Evolutionary conservation across 2,113 vertebrate species (phyloP), one percentile per base, ranked within the genome.

Genomic region (Passer montanus): DNA sequence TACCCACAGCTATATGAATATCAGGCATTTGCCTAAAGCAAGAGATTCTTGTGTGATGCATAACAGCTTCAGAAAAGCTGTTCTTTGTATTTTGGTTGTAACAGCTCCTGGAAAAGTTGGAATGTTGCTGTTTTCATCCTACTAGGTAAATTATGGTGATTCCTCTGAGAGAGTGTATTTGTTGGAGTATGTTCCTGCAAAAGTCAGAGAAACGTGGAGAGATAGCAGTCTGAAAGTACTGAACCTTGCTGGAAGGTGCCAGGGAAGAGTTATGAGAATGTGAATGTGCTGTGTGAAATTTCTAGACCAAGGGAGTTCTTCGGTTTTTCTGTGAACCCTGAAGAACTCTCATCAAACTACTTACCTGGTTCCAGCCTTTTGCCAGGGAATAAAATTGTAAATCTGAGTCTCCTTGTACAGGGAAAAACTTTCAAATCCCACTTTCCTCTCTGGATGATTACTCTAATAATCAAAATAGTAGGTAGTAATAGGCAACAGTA

Each of bases 281-380:
- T 43, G 55, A 84, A 66, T 0, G 2, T 1, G 0, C 37, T 53
- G 11, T 31, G 10, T 1, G 3, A 56, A 69, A 66, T 58, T 81
- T 91, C 43, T 74, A 11, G 28, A 77, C n/a, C 3, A n/a, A 77
- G 19, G 6, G 8, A 44, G 35, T 27, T 37, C 58, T 60, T 60
- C 15, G 12, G 6, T 22, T 70, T 15, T 69, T 84, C n/a, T 53
- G 28, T 58, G 50, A 73, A 66, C 13, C 5, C 17, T 43, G 31
- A 93, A 46, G 19, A 47, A 6, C 63, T 35, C 9, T 8, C 31
- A 62, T 24, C 43, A 64, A n/a, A 44, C 13, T 56, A 13, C 4
- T 56, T 9, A 56, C 28, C 37, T 27, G 11, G 13, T 52, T 27
- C 5, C n/a, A 77, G 26, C 7, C 13, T 70, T 70, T 58, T 49